These are phyloP conservation scores for Eurystomus glaucurus DNA, from an alignment of 2,797 vertebrate species.

Conservation along the genomic window DNA sequence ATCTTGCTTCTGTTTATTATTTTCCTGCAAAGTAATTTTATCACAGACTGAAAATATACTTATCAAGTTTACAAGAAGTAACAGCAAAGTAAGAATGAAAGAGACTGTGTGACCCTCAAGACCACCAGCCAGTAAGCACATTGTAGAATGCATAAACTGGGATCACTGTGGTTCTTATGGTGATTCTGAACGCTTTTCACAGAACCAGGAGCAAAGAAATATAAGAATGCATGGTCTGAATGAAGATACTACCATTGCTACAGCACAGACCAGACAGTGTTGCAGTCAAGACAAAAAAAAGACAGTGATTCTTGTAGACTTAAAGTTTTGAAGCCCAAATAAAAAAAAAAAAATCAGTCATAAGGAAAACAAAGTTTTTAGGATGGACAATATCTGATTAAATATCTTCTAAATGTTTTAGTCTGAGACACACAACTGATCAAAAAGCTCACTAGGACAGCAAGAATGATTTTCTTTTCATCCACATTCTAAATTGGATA, in stretches of 20 bases:
- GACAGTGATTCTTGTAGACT: not conserved
- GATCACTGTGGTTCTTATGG: not conserved
- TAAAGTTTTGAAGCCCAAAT: not conserved
- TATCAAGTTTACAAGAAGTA: not conserved
- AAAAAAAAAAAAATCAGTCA: not conserved
- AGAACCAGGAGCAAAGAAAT: not conserved
- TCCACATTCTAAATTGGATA: not conserved
- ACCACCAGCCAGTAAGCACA: not conserved
- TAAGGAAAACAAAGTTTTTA: not conserved
- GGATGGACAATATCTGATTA: not conserved
- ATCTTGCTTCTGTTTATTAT: not conserved
- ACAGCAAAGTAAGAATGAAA: not conserved
- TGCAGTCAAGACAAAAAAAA: not conserved
- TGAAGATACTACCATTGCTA: not conserved
- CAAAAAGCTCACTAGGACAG: not conserved
- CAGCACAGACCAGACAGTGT: not conserved
- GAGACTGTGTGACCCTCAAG: not conserved
- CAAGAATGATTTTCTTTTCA: not conserved
- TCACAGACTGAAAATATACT: not conserved
- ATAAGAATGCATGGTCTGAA: not conserved
- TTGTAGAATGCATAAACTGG: not conserved
- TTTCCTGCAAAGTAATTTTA: not conserved
- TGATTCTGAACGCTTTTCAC: not conserved
- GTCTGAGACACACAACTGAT: not conserved
- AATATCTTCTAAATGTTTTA: not conserved